phyloP scores from a whole-genome alignment of 1,140 invertebrate genomes.

The Dryas iulia region DNA sequence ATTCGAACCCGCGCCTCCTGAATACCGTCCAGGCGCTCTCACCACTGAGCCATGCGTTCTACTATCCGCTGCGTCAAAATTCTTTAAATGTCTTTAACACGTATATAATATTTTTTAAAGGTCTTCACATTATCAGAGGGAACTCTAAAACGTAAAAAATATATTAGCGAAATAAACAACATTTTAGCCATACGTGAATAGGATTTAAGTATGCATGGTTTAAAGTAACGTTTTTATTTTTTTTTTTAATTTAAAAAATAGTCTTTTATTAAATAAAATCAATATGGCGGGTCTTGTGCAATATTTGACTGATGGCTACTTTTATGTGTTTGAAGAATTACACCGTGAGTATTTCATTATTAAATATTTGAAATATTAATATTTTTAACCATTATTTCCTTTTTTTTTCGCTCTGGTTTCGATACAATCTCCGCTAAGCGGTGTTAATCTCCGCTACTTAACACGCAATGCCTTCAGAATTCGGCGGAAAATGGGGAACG shows the following conservation, averaged over 20 bases:
- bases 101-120: not conserved
- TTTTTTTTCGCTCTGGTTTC: too few relatives aligned
- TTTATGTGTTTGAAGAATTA: constrained; percentile 5
- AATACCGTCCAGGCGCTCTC: too few relatives aligned
- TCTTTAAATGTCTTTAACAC: too few relatives aligned
- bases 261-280: not conserved
- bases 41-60: too few relatives aligned
- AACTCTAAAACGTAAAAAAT: constrained; percentile 2
- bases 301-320: not conserved
- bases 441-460: too few relatives aligned
- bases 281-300: constrained; percentile 8
- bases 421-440: too few relatives aligned
- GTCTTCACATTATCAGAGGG: not conserved
- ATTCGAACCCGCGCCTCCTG: too few relatives aligned
- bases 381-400: too few relatives aligned
- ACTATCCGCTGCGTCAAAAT: too few relatives aligned
- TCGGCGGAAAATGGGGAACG: too few relatives aligned
- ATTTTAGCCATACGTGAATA: not conserved
- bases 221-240: not conserved
- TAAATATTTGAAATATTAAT: not conserved
- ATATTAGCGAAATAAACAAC: not conserved
- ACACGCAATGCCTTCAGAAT: too few relatives aligned
- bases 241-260: not conserved
- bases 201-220: not conserved
- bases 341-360: not conserved